Conservation (phyloP, 2,797 vertebrate species). For the Kryptopterus vitreolus region DNA sequence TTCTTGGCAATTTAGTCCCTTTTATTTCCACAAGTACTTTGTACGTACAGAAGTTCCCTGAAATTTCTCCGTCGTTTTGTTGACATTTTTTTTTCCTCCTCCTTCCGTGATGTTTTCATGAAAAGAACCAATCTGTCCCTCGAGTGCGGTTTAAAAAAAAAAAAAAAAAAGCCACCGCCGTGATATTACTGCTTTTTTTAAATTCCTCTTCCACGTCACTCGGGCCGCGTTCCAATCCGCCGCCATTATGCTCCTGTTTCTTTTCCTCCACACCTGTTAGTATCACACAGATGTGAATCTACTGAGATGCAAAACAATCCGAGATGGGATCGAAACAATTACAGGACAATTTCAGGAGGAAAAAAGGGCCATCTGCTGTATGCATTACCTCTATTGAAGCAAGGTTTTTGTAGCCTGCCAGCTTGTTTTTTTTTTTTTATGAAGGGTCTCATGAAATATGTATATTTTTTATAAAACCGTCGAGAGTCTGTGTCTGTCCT, state of each 20-base stretch:
- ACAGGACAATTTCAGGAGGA: constrained; percentile 78
- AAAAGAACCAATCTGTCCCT: constrained; percentile 83
- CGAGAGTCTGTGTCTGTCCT: constrained; percentile 34
- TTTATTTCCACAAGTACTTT: constrained; percentile 19
- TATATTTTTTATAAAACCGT: constrained; percentile 58
- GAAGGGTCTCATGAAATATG: constrained; percentile 61
- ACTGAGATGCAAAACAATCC: constrained; percentile 79
- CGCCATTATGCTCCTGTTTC: constrained; percentile 63
- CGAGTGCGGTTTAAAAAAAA: constrained; percentile 63
- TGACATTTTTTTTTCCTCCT: constrained; percentile 7
- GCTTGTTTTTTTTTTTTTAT: constrained; percentile 54
- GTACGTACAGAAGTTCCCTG: neutral
- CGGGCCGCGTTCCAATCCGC: constrained; percentile 71
- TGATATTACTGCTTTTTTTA: constrained; percentile 47
- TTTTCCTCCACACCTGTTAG: constrained; percentile 90
- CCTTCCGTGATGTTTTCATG: constrained; percentile 53
- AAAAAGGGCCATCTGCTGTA: constrained; percentile 85
- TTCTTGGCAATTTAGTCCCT: constrained; percentile 19
- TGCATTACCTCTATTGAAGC: constrained; percentile 70
- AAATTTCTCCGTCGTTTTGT: constrained; percentile 2
- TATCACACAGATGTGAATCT: constrained; percentile 80
- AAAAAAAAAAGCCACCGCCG: constrained; percentile 68
- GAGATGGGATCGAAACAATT: constrained; percentile 88
- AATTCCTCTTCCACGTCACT: constrained; percentile 71
- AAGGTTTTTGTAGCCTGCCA: constrained; percentile 56